Base-by-base conservation (phyloP, 2,113 vertebrate species). In the Solea senegalensis region DNA sequence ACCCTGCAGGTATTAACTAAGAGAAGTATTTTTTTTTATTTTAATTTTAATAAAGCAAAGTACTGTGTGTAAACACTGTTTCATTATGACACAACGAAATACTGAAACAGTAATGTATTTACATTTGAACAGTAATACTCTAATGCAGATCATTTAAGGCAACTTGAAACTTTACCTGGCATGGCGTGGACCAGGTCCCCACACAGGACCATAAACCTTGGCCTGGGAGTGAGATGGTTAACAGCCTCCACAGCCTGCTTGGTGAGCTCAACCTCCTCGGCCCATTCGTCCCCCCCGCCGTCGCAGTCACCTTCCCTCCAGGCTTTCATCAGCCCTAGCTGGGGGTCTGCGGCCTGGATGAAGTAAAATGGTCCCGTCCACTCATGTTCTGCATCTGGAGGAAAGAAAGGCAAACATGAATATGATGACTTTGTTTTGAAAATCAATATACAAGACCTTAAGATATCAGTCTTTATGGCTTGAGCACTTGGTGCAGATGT, bases 241-340 rank as follows among this genome's bases (percentile, higher is more conserved):
- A 98, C 28, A 0, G 95, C 95, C 74, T 93, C 92, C 46, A 98
- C 93, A 0, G 95, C 95, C 79, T 94, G 95, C 61, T 94, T 89
- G 10, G 95, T 94, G 61, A 99, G 94, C 62, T 85, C 89, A 39
- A 97, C 92, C 90, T 99, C 97, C 71, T 97, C 94, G 0, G 13
- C 88, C 98, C 97, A 99, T 69, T 96, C 96, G 5, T 98, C 95
- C 2, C 97, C 98, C 7, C 94, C 95, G 0, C 69, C 88, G 1
- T 89, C 65, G 21, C 88, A 93, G 82, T 98, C 92, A 4, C 96
- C 96, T 0, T 90, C 81, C 63, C 89, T 86, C 96, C 96, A 98
- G n/a, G 96, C 92, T 88, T 99, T 98, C 92, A 97, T 98, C 71
- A 99, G 90, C 1, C 97, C 97, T 12, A 99, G 95, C 88, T 99